Evolutionary conservation across 2,797 vertebrate genomes (phyloP).

Genomic region (Eospalax fontanierii): DNA sequence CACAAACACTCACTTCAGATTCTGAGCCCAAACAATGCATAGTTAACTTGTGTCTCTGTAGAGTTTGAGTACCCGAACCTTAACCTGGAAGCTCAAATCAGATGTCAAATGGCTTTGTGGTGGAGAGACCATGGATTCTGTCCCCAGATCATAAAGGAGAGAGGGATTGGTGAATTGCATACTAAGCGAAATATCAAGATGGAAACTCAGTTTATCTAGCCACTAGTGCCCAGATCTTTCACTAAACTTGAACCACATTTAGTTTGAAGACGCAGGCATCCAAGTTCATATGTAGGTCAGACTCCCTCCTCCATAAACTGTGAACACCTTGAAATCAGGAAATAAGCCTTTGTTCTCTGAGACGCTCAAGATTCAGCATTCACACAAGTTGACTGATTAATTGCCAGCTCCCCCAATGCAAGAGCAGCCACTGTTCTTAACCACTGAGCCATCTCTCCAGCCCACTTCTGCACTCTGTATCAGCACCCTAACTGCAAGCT

Average conservation of each 20-base stretch:
- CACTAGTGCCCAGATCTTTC: not conserved
- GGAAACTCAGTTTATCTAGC: not conserved
- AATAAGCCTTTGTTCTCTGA: not conserved
- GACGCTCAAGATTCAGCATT: not conserved
- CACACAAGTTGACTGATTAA: not conserved
- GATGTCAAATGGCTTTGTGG: slow-evolving; percentile 15
- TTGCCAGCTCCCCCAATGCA: not conserved
- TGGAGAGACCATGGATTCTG: not conserved
- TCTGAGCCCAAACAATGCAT: not conserved
- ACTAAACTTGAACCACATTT: not conserved
- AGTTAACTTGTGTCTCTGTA: not conserved
- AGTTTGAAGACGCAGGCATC: not conserved
- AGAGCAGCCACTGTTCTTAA: not conserved
- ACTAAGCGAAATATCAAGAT: not conserved
- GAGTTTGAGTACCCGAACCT: not conserved
- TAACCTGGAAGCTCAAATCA: not conserved
- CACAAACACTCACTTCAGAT: slow-evolving; percentile 14
- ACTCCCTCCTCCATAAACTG: not conserved
- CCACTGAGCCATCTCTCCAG: too few relatives aligned
- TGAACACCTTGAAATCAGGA: not conserved
- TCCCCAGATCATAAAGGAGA: not conserved
- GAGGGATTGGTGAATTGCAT: not conserved
- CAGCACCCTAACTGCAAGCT: too few relatives aligned
- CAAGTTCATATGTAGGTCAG: not conserved
- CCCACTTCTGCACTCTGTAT: too few relatives aligned